These are phyloP conservation scores for Alfaro cultratus DNA, from an alignment of 2,797 vertebrate species.

Conservation along the genomic window DNA sequence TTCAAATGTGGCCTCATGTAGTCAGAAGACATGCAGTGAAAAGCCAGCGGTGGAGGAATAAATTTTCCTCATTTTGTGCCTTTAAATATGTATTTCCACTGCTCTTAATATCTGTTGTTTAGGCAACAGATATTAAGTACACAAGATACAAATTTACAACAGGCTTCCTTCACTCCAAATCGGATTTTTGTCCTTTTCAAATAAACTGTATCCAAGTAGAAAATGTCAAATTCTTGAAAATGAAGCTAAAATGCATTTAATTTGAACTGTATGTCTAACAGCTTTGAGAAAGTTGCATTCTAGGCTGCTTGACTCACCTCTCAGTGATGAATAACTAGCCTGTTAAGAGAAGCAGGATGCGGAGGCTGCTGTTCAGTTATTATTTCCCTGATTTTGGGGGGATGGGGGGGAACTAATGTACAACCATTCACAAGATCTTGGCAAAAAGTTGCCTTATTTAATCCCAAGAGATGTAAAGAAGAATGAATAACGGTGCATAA, in stretches of 20 bases:
- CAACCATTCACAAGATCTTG: constrained; percentile 60
- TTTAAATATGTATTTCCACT: neutral
- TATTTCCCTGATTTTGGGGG: constrained; percentile 50
- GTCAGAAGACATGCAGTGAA: neutral
- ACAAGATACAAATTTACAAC: neutral
- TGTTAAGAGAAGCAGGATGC: constrained; percentile 57
- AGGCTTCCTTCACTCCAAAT: too few relatives aligned
- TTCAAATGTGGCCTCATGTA: neutral
- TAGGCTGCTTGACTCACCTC: constrained; percentile 9
- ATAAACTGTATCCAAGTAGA: neutral
- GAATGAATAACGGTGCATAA: constrained; percentile 47
- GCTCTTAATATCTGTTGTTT: neutral
- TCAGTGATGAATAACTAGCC: constrained; percentile 59
- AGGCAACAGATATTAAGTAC: neutral
- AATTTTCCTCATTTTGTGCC: neutral
- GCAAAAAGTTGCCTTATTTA: constrained; percentile 46
- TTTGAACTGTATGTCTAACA: constrained; percentile 25
- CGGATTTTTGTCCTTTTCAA: neutral
- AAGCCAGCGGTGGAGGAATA: too few relatives aligned
- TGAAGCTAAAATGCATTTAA: constrained; percentile 3
- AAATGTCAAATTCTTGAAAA: neutral
- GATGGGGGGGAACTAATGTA: constrained; percentile 48
- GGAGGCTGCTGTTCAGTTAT: constrained; percentile 44
- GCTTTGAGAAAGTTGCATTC: constrained; percentile 24
- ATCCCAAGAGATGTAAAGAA: constrained; percentile 46